phyloP scores from a whole-genome alignment of 2,797 vertebrate species.

The Myripristis murdjan region DNA sequence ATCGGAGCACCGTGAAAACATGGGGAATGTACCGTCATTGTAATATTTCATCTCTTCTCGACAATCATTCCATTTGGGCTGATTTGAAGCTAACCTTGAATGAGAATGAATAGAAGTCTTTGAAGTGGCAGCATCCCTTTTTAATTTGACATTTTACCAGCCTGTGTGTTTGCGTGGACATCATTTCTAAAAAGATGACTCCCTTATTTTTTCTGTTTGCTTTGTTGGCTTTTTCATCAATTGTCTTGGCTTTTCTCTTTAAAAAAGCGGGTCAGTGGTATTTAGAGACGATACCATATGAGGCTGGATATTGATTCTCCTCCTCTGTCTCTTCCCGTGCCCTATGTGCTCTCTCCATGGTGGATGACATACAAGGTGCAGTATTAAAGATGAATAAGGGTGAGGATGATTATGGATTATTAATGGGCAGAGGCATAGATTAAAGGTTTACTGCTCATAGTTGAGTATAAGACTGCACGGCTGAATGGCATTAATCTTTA shows the following conservation, averaged over 20 bases:
- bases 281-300: slow-evolving; percentile 19
- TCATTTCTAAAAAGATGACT: slow-evolving; percentile 17
- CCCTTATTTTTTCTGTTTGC: background rate
- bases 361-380: slow-evolving; percentile 33
- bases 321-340: slow-evolving; percentile 23
- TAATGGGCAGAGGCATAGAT: slow-evolving; percentile 51
- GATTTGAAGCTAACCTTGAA: slow-evolving; percentile 23
- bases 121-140: slow-evolving; percentile 19
- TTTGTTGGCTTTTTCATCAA: background rate
- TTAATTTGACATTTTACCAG: slow-evolving; percentile 12
- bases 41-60: slow-evolving; percentile 19
- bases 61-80: slow-evolving; percentile 22
- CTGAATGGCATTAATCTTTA: slow-evolving; percentile 16
- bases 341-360: slow-evolving; percentile 28
- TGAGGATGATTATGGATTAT: slow-evolving; percentile 62
- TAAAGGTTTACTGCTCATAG: slow-evolving; percentile 50
- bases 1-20: slow-evolving; percentile 46
- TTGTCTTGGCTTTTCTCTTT: background rate
- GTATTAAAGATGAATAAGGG: slow-evolving; percentile 67
- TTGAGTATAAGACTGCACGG: slow-evolving; percentile 14
- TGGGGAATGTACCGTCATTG: slow-evolving; percentile 21
- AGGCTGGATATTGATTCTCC: slow-evolving; percentile 40
- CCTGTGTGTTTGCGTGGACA: background rate
- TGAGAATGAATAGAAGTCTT: background rate
- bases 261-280: background rate